Conservation (phyloP, 2,797 vertebrate genomes). For the Serranus cabrilla region DNA sequence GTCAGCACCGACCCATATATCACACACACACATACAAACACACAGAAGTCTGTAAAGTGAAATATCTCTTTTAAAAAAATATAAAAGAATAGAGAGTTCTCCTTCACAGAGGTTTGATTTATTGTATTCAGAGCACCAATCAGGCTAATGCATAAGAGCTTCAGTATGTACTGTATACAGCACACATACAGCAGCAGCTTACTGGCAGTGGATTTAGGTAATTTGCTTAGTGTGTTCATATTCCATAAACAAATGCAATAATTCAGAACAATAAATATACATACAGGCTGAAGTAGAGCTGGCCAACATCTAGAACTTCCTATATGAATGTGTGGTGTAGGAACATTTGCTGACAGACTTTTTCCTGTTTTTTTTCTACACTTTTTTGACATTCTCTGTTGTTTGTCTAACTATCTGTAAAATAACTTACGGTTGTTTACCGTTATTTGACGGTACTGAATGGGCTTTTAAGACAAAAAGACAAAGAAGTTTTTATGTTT, state of each 20-base stretch:
- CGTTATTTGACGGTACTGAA: too few species aligned
- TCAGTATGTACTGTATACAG: not conserved
- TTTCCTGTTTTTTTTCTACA: too few species aligned
- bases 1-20: slow-evolving; percentile 30
- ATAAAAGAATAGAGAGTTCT: not conserved
- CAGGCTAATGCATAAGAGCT: slow-evolving; percentile 45
- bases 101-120: slow-evolving; percentile 8
- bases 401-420: too few species aligned
- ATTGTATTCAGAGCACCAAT: slow-evolving; percentile 40
- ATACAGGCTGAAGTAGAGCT: not conserved
- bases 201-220: slow-evolving; percentile 5
- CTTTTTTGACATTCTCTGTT: too few species aligned
- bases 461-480: too few species aligned
- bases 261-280: slow-evolving; percentile 18
- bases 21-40: not conserved
- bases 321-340: not conserved
- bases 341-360: too few species aligned
- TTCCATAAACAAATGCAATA: slow-evolving; percentile 20
- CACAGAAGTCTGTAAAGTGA: not conserved
- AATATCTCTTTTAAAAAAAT: not conserved
- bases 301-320: not conserved
- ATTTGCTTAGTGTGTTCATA: slow-evolving; percentile 30
- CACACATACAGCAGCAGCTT: not conserved
- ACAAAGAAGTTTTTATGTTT: too few species aligned
- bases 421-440: too few species aligned